Conservation (phyloP, 2,797 vertebrate genomes). For the Enteromius afrohamiltoni region DNA sequence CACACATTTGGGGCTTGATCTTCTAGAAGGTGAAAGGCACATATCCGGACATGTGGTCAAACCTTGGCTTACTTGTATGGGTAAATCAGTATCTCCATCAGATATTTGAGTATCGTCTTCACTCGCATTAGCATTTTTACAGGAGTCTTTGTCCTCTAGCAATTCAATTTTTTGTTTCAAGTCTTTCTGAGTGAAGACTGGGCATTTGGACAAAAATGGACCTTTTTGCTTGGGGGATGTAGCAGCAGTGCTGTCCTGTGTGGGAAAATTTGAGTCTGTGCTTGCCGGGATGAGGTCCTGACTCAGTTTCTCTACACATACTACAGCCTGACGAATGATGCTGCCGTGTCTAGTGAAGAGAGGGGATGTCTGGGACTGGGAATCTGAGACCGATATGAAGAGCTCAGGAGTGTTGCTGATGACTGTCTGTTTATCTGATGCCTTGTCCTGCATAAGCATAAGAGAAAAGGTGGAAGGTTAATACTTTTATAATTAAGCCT, state of each 20-base stretch:
- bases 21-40: constrained; percentile 31
- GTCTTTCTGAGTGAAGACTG: constrained; percentile 28
- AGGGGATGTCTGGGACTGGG: constrained; percentile 53
- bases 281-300: constrained; percentile 79
- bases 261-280: constrained; percentile 66
- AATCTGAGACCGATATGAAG: constrained; percentile 24
- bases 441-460: constrained; percentile 2
- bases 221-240: constrained; percentile 43
- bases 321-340: constrained; percentile 54
- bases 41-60: constrained; percentile 23
- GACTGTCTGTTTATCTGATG: constrained; percentile 60
- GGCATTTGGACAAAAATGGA: constrained; percentile 60
- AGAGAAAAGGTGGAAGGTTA: constrained; percentile 12
- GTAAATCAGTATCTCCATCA: not conserved
- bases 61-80: constrained; percentile 24
- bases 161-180: constrained; percentile 8
- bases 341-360: constrained; percentile 51
- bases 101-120: constrained; percentile 16
- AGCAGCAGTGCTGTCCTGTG: constrained; percentile 57
- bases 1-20: not conserved
- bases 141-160: not conserved
- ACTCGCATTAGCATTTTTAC: not conserved
- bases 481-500: not conserved
- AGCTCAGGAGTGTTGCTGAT: constrained; percentile 56
- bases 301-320: constrained; percentile 79